phyloP scores from a whole-genome alignment of 2,797 vertebrate genomes.

The Paramormyrops hopkinsi region DNA sequence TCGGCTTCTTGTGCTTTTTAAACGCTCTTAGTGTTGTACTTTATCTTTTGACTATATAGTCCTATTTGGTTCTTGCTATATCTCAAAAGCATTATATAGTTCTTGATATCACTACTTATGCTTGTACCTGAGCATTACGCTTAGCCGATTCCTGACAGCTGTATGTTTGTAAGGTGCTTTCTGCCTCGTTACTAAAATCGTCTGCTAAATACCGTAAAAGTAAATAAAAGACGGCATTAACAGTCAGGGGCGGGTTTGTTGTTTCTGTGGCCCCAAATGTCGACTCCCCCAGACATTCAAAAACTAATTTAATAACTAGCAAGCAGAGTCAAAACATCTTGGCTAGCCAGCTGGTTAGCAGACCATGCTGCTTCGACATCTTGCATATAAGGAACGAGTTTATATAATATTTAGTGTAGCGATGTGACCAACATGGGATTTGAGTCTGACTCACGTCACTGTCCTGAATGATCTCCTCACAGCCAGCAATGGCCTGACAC shows the following conservation, averaged over 20 bases:
- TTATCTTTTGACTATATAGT: not conserved
- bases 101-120: not conserved
- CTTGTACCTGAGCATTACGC: not conserved
- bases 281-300: not conserved
- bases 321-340: not conserved
- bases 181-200: not conserved
- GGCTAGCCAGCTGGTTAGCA: not conserved
- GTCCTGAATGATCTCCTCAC: constrained; percentile 81
- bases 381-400: not conserved
- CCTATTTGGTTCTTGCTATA: not conserved
- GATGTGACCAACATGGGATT: not conserved
- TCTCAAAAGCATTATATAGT: not conserved
- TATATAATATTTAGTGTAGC: not conserved
- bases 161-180: not conserved
- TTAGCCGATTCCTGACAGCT: not conserved
- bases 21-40: not conserved
- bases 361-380: not conserved
- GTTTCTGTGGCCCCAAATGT: not conserved
- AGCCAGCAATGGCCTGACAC: constrained; percentile 73
- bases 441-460: constrained; percentile 65
- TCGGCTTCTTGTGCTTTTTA: not conserved
- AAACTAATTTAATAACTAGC: not conserved
- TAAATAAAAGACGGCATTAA: not conserved
- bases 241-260: not conserved
- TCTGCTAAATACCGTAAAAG: not conserved